Evolutionary conservation across 1,140 invertebrate genomes (phyloP), one percentile per base, ranked within the genome.

Genomic region (Procambarus clarkii): DNA sequence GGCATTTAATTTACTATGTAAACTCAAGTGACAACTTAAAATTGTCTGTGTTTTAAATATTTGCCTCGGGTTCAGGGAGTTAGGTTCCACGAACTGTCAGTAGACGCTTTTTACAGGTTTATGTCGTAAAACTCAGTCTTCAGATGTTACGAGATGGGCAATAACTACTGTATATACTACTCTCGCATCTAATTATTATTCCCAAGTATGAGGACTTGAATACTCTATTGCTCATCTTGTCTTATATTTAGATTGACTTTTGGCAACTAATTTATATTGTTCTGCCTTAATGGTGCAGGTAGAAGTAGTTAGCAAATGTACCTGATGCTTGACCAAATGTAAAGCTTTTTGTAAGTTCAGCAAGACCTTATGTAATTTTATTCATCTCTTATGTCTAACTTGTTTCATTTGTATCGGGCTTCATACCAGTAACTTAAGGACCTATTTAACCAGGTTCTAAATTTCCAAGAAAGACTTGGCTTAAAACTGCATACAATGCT

Each of bases 321-420:
- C 85, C 85, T 86, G 85, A 86, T 34, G 74, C 85, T 86, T 86
- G 85, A 86, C 85, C 85, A 86, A 86, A 86, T 86, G 76, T 50
- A 58, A 58, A 86, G 50, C 48, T 86, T 76, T 78, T 46, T 77
- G 48, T 50, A 44, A 54, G 74, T 71, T 11, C 4, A 45, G 74
- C 58, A 9, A 77, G 76, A 77, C 71, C 48, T 48, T 45, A 34
- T 54, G 71, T 84, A 54, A 48, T 8, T 58, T n/a, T 45, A 48
- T 54, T 74, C 24, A 45, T 77, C 46, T 77, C 58, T 77, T 77
- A 18, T 86, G 85, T 78, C 74, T 60, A 3, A 77, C 15, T 83
- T 48, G 80, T 45, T 82, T 24, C 58, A 69, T 13, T 69, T 60
- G 9, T 46, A 60, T 24, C 45, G 44, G 24, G 34, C 46, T 83